Evolutionary conservation across 1,140 invertebrate species (phyloP), one percentile per base, ranked within the genome.

Genomic region (Ceratosolen fusciceps): DNA sequence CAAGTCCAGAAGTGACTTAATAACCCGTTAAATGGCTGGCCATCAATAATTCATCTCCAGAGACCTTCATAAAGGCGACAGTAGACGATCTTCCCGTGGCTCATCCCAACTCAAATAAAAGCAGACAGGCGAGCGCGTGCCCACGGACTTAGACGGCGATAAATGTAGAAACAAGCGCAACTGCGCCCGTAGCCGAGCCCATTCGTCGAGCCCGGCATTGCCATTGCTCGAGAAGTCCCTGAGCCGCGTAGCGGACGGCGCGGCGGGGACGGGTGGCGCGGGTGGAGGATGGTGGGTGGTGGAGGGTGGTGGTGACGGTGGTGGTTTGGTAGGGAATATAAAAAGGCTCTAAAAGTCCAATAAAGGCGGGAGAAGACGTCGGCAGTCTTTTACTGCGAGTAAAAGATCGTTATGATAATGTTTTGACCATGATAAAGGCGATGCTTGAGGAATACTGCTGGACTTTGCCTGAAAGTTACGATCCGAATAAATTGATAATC

Each of bases 1-100:
- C 29, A 16, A 2, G 76, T 67, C 56, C 60, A 68, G 62, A 54
- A 79, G 71, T 76, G 79, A 80, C 79, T 80, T 80, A 80, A 80
- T 80, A 80, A 80, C 79, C 74, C 79, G 79, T 80, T 80, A 80
- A 80, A 80, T 65, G 58, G 34, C 67, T 72, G 19, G 67, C 39
- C 74, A 80, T 80, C 67, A 80, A 80, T 80, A 80, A 80, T 80
- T 80, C 79, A 80, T 80, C 56, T 60, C 62, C 16, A 8, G 39
- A 31, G 68, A 68, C 74, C 75, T 77, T 68, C 67, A 77, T 77
- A 77, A 77, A 77, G 75, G 67, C 62, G 24, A 49, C 56, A 16
- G 37, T 10, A 39, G 65, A 37, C 65, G 34, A 70, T 56, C 52
- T 34, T 39, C 21, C 62, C 29, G 19, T 8, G 76, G 70, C 58